Evolutionary conservation across 2,797 vertebrate genomes (phyloP).

Genomic region (Semaprochilodus insignis): DNA sequence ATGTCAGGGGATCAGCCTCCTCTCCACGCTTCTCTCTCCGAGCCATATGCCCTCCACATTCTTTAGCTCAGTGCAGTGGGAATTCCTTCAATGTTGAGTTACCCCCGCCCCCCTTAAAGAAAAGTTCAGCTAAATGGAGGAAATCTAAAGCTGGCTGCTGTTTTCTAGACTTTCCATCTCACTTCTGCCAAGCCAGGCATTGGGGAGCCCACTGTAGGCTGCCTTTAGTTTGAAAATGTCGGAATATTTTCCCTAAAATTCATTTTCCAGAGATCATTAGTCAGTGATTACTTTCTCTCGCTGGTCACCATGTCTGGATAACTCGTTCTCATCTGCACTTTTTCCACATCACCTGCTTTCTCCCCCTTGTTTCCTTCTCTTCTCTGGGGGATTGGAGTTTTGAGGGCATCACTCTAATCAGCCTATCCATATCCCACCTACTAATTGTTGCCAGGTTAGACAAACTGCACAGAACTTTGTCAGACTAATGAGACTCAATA

Average conservation of each 20-base stretch:
- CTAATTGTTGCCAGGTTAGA: too few relatives aligned
- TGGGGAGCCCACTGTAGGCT: constrained; percentile 38
- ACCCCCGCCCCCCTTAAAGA: constrained; percentile 46
- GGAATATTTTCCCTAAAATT: constrained; percentile 14
- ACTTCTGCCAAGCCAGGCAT: constrained; percentile 60
- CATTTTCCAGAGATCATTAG: not conserved
- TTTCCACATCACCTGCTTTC: not conserved
- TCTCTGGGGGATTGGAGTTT: not conserved
- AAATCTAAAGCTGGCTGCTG: constrained; percentile 65
- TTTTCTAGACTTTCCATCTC: constrained; percentile 64
- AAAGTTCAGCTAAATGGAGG: constrained; percentile 64
- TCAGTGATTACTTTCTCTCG: not conserved
- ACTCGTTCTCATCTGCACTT: not conserved
- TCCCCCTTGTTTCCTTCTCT: not conserved
- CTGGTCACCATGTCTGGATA: not conserved
- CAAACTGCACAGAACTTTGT: too few relatives aligned
- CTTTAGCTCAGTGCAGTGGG: constrained; percentile 71
- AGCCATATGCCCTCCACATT: constrained; percentile 76
- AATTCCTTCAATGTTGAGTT: constrained; percentile 76
- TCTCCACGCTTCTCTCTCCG: constrained; percentile 49
- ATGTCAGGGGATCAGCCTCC: constrained; percentile 70
- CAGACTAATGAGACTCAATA: too few relatives aligned
- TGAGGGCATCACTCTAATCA: too few relatives aligned
- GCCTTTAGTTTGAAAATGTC: constrained; percentile 35
- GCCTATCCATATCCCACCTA: too few relatives aligned